These are phyloP conservation scores for Baronia brevicornis DNA, from an alignment of 2,888 invertebrate genomes.

Conservation along the genomic window DNA sequence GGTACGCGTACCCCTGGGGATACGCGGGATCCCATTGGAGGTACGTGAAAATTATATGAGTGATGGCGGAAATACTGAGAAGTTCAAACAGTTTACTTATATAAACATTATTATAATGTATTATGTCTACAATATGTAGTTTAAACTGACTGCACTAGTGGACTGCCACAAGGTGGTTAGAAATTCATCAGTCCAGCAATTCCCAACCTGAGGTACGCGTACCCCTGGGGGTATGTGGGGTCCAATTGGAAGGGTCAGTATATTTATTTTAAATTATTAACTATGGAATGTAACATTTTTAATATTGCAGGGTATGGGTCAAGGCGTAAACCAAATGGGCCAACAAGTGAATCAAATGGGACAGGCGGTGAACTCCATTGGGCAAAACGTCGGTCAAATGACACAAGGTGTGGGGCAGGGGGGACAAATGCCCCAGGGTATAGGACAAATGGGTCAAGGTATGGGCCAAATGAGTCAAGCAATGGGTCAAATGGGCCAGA, in stretches of 20 bases:
- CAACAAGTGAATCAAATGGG: constrained; percentile 69
- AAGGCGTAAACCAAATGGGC: constrained; percentile 65
- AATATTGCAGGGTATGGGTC: constrained; percentile 56
- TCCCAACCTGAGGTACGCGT: too few species aligned
- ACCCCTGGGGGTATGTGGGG: too few species aligned
- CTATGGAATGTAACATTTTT: neutral
- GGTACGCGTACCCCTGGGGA: too few species aligned
- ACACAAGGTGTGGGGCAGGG: constrained; percentile 65
- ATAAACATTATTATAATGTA: too few species aligned
- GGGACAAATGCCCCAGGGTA: constrained; percentile 58
- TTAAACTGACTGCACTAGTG: too few species aligned
- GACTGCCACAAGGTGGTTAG: too few species aligned
- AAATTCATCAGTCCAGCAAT: too few species aligned
- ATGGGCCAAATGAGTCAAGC: constrained; percentile 68
- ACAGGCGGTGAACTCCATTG: constrained; percentile 60
- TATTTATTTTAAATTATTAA: constrained; percentile 1
- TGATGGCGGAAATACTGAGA: too few species aligned
- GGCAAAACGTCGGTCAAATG: constrained; percentile 66
- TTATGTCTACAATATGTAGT: too few species aligned
- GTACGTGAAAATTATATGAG: too few species aligned
- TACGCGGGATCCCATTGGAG: too few species aligned
- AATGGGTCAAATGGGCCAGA: constrained; percentile 74
- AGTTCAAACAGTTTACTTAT: too few species aligned
- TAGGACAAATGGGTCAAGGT: constrained; percentile 62
- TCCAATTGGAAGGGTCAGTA: neutral